phyloP scores from a whole-genome alignment of 2,888 invertebrate species.

The Listrodromus nycthemerus region DNA sequence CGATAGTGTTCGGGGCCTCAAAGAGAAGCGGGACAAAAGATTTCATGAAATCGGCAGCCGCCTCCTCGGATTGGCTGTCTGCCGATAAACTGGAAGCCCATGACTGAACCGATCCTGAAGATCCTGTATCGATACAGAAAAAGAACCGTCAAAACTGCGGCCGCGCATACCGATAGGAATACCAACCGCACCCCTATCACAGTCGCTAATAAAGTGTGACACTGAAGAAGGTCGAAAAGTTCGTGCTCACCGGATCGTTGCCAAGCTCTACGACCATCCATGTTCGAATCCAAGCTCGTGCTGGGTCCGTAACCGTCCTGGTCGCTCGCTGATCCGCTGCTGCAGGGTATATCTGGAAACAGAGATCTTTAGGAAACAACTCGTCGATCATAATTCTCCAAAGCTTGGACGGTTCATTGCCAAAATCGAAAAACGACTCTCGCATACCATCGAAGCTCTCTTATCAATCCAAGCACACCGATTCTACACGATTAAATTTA shows the following conservation, averaged over 20 bases:
- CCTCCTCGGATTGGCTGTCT: slow-evolving; percentile 87
- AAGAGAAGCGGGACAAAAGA: slow-evolving; percentile 88
- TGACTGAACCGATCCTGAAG: slow-evolving; percentile 88
- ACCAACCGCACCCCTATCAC: no score
- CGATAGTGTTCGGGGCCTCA: slow-evolving; percentile 86
- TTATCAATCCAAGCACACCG: slow-evolving; percentile 39
- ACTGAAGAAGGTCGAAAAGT: not conserved
- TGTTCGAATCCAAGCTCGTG: slow-evolving; percentile 86
- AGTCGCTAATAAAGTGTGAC: no score
- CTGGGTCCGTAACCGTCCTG: slow-evolving; percentile 87
- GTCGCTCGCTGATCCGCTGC: slow-evolving; percentile 87
- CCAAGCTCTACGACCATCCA: slow-evolving; percentile 82
- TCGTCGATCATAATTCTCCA: not conserved
- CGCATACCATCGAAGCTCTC: slow-evolving; percentile 32
- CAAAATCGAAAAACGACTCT: not conserved
- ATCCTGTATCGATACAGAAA: slow-evolving; percentile 81
- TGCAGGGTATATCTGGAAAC: slow-evolving; percentile 83
- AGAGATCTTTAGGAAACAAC: slow-evolving; percentile 40
- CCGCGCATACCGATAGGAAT: no score
- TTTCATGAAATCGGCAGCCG: slow-evolving; percentile 89
- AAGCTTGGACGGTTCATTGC: slow-evolving; percentile 18
- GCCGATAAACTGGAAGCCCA: slow-evolving; percentile 88
- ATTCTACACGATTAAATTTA: slow-evolving; percentile 37
- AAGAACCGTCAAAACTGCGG: not conserved
- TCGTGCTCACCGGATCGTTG: slow-evolving; percentile 82